Evolutionary conservation across 2,888 invertebrate genomes (phyloP), one percentile per base, ranked within the genome.

Genomic region (Drosophila anomalata): DNA sequence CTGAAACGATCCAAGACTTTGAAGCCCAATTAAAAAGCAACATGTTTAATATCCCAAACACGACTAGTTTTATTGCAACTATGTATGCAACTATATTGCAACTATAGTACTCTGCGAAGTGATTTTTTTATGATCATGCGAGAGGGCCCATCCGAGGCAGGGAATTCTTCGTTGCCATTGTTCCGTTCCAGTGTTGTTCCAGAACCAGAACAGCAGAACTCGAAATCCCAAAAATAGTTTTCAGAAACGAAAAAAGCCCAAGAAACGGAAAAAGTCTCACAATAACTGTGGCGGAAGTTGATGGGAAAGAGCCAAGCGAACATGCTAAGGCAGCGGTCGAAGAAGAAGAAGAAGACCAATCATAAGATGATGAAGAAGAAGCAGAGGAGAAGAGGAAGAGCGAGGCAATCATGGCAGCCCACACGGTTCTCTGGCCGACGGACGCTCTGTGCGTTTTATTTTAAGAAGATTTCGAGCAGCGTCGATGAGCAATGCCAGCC

Each of bases 231-330:
- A 83, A 81, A 81, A 81, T 86, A 86, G 84, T 83, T 83, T 82
- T 44, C 22, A 42, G 57, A 58, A 72, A 14, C 22, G 46, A 9
- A 44, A 59, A 39, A 29, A 36, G 39, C 24, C 26, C 33, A 53
- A 51, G 31, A 68, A 72, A 51, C 56, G 22, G 57, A 62, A 52
- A 61, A 54, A 73, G 57, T 59, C 58, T 69, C 78, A 69, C 74
- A 70, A 33, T 61, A 84, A 87, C 87, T 81, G 66, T 31, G 85
- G 81, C 82, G 82, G 82, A 87, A 82, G 81, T 78, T 65, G 65
- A 33, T 65, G 63, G 84, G 68, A 71, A 80, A 75, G 80, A 72
- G 82, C 66, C 67, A 48, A 68, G 74, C 46, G 46, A 73, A 70
- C 53, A 60, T 36, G 39, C 36, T 41, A 17, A 36, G n/a, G 48